phyloP scores from a whole-genome alignment of 2,888 invertebrate genomes.

The Gymnocheta viridis region DNA sequence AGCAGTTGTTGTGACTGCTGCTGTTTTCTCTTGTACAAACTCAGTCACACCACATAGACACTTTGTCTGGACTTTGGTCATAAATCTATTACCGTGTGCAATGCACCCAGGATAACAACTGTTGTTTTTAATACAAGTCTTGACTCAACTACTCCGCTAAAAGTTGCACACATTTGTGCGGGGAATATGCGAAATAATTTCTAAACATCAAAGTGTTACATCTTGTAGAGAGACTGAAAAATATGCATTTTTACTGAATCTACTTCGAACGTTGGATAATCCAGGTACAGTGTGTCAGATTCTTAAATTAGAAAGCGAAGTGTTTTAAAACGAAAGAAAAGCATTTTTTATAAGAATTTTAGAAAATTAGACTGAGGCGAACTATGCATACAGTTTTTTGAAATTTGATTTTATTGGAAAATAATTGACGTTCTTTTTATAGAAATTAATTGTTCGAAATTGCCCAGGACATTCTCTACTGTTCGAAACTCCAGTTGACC shows the following conservation, averaged over 20 bases:
- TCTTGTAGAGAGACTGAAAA: slow-evolving; percentile 33
- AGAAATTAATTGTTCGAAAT: too few species aligned
- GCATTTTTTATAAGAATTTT: too few species aligned
- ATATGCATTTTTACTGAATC: slow-evolving; percentile 26
- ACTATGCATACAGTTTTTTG: too few species aligned
- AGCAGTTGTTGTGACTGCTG: slow-evolving; percentile 12
- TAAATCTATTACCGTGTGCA: slow-evolving; percentile 77
- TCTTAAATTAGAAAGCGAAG: not conserved
- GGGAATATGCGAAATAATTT: slow-evolving; percentile 74
- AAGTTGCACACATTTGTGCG: slow-evolving; percentile 46
- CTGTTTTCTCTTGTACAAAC: slow-evolving; percentile 54
- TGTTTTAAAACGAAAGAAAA: too few species aligned
- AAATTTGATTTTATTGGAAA: too few species aligned
- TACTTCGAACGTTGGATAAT: not conserved
- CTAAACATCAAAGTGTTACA: slow-evolving; percentile 78
- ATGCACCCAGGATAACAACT: slow-evolving; percentile 68
- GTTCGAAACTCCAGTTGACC: too few species aligned
- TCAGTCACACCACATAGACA: slow-evolving; percentile 78
- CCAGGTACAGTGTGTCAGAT: not conserved
- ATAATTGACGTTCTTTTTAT: too few species aligned
- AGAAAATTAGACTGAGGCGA: too few species aligned
- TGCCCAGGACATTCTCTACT: too few species aligned
- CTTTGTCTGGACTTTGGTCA: slow-evolving; percentile 79
- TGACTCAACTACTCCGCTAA: slow-evolving; percentile 55
- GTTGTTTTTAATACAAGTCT: slow-evolving; percentile 70